A percentile compares a stretch with the other conserved stretches of the same genome.
These are phyloP conservation scores for Gallinago stenura DNA, from an alignment of 2,797 vertebrate species.

Conservation along the genomic window DNA sequence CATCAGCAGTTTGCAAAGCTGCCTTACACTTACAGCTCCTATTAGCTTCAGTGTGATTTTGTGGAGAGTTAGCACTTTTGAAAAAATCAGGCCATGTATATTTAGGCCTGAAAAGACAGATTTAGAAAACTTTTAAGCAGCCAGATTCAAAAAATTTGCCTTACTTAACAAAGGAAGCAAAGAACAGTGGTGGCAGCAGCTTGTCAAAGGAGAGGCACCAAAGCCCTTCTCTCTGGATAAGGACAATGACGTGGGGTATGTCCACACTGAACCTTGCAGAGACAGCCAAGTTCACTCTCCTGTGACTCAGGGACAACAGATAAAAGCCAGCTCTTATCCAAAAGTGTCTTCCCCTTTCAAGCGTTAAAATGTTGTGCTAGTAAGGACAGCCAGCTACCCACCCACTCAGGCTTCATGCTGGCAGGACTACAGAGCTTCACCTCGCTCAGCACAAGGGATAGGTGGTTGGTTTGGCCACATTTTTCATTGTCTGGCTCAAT, in stretches of 20 bases:
- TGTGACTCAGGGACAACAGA: not conserved
- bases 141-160: not conserved
- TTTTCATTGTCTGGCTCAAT: not conserved
- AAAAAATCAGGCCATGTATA: slow-evolving; percentile 27
- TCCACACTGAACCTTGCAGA: not conserved
- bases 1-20: not conserved
- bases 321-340: not conserved
- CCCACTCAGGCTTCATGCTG: not conserved
- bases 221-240: not conserved
- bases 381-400: not conserved
- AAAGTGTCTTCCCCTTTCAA: not conserved
- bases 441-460: not conserved
- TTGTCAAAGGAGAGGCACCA: not conserved
- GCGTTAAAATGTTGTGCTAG: not conserved
- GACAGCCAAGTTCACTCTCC: not conserved
- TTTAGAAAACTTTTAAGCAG: slow-evolving; percentile 34
- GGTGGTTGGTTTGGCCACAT: not conserved
- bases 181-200: not conserved
- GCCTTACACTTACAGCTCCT: not conserved
- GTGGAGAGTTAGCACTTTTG: not conserved
- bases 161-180: not conserved
- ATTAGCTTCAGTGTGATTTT: not conserved
- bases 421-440: not conserved
- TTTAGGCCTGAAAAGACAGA: slow-evolving; percentile 14
- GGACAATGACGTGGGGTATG: not conserved